A percentile compares a stretch with the other conserved stretches of the same genome.
phyloP scores from a whole-genome alignment of 2,797 vertebrate species.

The Eutrigla gurnardus region DNA sequence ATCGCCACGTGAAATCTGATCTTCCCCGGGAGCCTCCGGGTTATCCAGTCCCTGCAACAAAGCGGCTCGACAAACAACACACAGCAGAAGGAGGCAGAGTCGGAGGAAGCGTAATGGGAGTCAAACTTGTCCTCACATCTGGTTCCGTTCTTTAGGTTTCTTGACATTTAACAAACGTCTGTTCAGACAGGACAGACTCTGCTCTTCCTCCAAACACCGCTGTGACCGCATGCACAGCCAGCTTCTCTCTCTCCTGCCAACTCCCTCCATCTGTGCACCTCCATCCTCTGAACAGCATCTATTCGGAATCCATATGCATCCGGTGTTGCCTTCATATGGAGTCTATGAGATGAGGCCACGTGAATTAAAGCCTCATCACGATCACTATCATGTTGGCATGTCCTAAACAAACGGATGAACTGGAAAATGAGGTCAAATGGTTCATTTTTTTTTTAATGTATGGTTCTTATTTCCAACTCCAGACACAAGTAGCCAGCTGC shows the following conservation, averaged over 20 bases:
- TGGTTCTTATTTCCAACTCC: not conserved
- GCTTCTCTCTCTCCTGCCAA: conserved; percentile 9
- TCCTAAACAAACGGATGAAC: not conserved
- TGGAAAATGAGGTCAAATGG: not conserved
- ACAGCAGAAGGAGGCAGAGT: conserved; percentile 49
- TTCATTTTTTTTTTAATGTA: not conserved
- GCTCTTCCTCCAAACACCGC: conserved; percentile 9
- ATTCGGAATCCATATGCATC: not conserved
- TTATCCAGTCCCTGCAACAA: conserved; percentile 59
- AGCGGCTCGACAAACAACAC: conserved; percentile 64
- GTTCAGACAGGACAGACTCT: conserved; percentile 23
- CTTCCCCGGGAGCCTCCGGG: conserved; percentile 55
- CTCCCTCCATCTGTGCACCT: conserved; percentile 34
- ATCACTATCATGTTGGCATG: not conserved
- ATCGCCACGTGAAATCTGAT: conserved; percentile 72
- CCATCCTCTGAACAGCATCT: conserved; percentile 16
- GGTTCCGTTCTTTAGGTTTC: not conserved
- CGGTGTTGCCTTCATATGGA: not conserved
- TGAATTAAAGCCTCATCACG: not conserved
- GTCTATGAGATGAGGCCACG: not conserved
- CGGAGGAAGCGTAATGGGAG: conserved; percentile 24
- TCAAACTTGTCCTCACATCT: conserved; percentile 41
- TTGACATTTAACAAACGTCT: conserved; percentile 43
- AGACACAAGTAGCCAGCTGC: conserved; percentile 26
- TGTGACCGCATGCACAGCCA: not conserved